Evolutionary conservation across 2,113 vertebrate genomes (phyloP).

Genomic region (Callipepla squamata): DNA sequence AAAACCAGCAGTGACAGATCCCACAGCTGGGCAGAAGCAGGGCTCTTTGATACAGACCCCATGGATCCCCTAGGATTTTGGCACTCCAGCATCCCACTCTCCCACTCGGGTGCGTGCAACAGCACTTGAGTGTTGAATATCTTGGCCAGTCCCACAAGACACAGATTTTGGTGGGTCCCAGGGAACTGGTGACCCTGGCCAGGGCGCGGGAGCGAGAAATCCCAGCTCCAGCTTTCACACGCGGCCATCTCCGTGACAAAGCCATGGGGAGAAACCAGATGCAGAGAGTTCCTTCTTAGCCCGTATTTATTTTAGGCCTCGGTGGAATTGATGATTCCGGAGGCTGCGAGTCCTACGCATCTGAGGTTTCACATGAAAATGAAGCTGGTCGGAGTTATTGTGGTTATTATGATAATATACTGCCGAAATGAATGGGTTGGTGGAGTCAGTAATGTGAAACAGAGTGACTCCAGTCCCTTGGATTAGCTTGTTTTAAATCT

Average conservation of each 20-base stretch:
- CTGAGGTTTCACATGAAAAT: background rate
- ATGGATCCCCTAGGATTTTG: background rate
- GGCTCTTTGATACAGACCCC: background rate
- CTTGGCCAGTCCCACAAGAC: background rate
- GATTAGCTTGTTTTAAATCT: background rate
- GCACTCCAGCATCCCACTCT: background rate
- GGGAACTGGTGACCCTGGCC: background rate
- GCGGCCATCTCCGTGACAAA: background rate
- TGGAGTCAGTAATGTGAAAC: background rate
- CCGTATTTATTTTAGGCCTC: background rate
- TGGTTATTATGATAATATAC: background rate
- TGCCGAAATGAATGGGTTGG: background rate
- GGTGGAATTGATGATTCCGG: background rate
- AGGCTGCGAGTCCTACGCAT: background rate
- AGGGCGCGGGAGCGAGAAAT: background rate
- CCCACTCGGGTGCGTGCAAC: background rate
- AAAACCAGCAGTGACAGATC: background rate
- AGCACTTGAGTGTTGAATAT: background rate
- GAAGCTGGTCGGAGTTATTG: background rate
- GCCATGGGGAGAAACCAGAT: rapidly evolving
- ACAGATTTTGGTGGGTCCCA: background rate
- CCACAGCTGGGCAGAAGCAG: background rate
- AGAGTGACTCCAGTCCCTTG: background rate
- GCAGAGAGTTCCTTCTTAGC: conserved; percentile 13
- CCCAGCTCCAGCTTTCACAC: background rate